These are phyloP conservation scores for Ibycter americanus DNA, from an alignment of 2,797 vertebrate genomes.

Conservation along the genomic window DNA sequence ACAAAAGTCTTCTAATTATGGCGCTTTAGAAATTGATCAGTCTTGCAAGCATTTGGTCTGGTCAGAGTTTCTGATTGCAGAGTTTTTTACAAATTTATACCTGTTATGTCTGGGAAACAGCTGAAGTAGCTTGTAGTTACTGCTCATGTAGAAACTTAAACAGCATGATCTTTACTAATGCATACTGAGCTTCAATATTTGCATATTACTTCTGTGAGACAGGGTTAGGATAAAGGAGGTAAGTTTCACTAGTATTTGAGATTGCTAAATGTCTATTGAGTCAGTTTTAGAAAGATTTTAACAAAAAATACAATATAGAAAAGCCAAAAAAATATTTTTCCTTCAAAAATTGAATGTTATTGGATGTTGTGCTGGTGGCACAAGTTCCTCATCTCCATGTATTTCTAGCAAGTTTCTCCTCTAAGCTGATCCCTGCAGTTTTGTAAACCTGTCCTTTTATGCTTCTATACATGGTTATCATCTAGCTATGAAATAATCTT, in stretches of 20 bases:
- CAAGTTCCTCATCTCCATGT: neutral
- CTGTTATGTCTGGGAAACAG: neutral
- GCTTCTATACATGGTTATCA: neutral
- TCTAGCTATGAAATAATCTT: neutral
- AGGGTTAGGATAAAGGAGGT: neutral
- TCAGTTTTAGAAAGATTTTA: neutral
- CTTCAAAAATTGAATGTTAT: neutral
- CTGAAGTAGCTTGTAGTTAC: neutral
- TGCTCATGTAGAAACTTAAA: neutral
- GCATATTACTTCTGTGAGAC: neutral
- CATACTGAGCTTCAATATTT: neutral
- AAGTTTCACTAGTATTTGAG: neutral
- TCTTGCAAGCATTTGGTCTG: neutral
- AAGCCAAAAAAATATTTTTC: neutral
- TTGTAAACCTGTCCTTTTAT: neutral
- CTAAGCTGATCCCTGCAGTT: neutral
- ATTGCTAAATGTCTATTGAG: neutral
- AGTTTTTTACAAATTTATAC: neutral
- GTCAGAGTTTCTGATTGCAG: neutral
- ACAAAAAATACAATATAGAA: neutral
- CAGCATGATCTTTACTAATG: neutral
- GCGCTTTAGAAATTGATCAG: neutral
- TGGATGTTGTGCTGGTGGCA: neutral
- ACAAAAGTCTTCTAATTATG: neutral
- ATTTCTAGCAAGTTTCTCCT: neutral